Evolutionary conservation across 2,888 invertebrate species (phyloP).

Genomic region (Acrobasis suavella): DNA sequence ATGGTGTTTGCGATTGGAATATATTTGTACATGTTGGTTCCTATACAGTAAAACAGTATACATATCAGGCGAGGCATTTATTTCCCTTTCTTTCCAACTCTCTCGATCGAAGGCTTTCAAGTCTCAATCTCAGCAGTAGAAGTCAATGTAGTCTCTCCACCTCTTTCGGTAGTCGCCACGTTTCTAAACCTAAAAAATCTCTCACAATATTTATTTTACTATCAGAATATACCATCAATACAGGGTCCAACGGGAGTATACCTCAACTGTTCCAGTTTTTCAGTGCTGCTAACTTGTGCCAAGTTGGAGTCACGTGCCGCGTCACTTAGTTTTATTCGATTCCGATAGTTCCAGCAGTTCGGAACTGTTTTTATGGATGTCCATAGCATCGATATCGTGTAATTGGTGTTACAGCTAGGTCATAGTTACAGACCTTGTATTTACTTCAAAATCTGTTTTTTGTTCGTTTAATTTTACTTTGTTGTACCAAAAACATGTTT

Average conservation of each 20-base stretch:
- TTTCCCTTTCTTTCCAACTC: too few relatives aligned
- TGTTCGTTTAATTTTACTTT: background rate
- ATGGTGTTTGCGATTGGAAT: too few relatives aligned
- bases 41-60: too few relatives aligned
- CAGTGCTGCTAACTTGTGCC: conserved; percentile 16
- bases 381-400: conserved; percentile 21
- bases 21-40: too few relatives aligned
- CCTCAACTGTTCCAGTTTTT: conserved; percentile 17
- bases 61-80: too few relatives aligned
- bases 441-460: background rate
- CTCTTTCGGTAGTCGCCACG: too few relatives aligned
- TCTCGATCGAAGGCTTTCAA: too few relatives aligned
- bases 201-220: too few relatives aligned
- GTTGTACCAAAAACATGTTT: too few relatives aligned
- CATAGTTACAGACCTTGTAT: background rate
- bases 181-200: too few relatives aligned
- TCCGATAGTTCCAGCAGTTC: conserved; percentile 23
- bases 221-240: background rate
- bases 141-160: too few relatives aligned
- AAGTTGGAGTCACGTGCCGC: conserved; percentile 22
- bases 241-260: background rate
- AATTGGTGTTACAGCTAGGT: conserved; percentile 8
- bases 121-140: too few relatives aligned
- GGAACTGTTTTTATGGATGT: conserved; percentile 21
- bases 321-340: conserved; percentile 25